Conservation (phyloP, 2,113 vertebrate genomes). For the Periophthalmodon schlosseri region DNA sequence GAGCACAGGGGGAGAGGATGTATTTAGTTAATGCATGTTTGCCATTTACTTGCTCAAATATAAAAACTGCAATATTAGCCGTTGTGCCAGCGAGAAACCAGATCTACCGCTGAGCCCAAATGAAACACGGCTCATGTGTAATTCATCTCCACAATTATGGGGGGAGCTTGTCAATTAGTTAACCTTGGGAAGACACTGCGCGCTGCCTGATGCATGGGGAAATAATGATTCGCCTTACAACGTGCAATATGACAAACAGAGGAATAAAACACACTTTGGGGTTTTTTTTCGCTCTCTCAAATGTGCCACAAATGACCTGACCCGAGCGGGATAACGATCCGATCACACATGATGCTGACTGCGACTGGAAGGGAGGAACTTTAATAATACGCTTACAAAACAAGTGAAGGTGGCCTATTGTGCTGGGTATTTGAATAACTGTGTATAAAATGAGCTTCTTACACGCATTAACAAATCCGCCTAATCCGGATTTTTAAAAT, state of each 20-base stretch:
- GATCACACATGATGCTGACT: conserved; percentile 37
- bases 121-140: conserved; percentile 71
- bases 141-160: conserved; percentile 75
- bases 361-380: conserved; percentile 59
- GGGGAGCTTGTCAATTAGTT: conserved; percentile 77
- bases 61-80: conserved; percentile 30
- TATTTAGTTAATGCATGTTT: conserved; percentile 24
- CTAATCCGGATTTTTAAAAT: conserved; percentile 72
- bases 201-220: conserved; percentile 42
- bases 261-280: conserved; percentile 19
- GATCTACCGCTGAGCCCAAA: conserved; percentile 56
- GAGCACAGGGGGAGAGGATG: conserved; percentile 31
- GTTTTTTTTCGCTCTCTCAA: neutral
- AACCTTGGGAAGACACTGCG: conserved; percentile 75
- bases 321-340: conserved; percentile 23
- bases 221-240: conserved; percentile 45
- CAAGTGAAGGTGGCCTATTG: conserved; percentile 52
- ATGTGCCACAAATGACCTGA: conserved; percentile 38
- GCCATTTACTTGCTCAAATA: conserved; percentile 33
- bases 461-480: conserved; percentile 70
- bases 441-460: conserved; percentile 73
- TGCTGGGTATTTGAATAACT: conserved; percentile 70
- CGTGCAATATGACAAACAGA: conserved; percentile 30
- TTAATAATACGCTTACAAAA: conserved; percentile 54
- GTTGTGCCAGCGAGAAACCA: conserved; percentile 51